These are phyloP conservation scores for Panurus biarmicus DNA, from an alignment of 2,113 vertebrate species.

Conservation along the genomic window DNA sequence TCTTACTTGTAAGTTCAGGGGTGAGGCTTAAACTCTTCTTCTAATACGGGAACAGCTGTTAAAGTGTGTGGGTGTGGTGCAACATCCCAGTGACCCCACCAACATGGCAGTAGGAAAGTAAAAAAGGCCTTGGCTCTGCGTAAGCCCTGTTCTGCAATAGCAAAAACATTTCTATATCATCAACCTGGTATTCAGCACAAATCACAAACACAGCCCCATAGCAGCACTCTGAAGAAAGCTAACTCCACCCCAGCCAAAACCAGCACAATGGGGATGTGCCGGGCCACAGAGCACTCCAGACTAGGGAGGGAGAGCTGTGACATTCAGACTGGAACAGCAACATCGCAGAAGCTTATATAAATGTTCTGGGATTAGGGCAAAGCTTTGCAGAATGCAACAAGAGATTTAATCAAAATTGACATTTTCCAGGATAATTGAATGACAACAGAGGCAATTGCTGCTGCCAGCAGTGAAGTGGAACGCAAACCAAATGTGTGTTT, in stretches of 20 bases:
- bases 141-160: neutral
- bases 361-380: neutral
- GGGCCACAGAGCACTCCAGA: fast-evolving
- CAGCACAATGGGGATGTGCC: neutral
- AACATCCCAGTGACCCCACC: too few relatives aligned
- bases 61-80: too few relatives aligned
- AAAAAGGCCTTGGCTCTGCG: neutral
- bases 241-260: neutral
- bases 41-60: too few relatives aligned
- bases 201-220: neutral
- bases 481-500: neutral
- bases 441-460: neutral
- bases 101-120: fast-evolving
- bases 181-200: neutral
- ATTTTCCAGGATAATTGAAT: neutral
- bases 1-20: too few relatives aligned
- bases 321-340: neutral
- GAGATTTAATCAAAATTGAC: constrained; percentile 23
- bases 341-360: neutral
- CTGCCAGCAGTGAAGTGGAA: neutral
- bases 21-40: too few relatives aligned
- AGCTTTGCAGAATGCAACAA: neutral
- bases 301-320: neutral
- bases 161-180: neutral
- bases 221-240: neutral